phyloP scores from a whole-genome alignment of 2,797 vertebrate species.

The Anguilla pacifica region DNA sequence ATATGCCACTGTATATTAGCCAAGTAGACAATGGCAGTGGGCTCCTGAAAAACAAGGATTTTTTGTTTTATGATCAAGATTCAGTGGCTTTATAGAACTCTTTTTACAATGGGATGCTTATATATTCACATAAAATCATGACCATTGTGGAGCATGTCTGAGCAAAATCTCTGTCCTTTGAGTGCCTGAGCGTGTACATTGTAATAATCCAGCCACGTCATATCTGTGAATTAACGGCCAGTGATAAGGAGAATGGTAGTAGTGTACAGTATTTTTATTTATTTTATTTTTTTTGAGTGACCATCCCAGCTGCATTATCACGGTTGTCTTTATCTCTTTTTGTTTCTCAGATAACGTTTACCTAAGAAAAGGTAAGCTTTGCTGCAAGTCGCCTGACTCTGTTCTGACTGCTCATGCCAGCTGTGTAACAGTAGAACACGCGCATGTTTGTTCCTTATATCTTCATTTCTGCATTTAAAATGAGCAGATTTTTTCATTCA shows the following conservation, averaged over 20 bases:
- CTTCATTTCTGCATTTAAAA: constrained; percentile 13
- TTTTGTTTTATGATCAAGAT: neutral
- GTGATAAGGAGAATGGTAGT: neutral
- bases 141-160: neutral
- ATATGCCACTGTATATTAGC: neutral
- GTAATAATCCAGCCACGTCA: neutral
- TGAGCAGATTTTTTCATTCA: neutral
- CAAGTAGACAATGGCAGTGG: neutral
- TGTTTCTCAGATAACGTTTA: constrained; percentile 80
- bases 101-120: neutral
- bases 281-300: neutral
- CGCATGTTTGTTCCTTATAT: constrained; percentile 28
- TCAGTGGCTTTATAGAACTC: neutral
- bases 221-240: neutral
- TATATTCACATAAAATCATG: neutral
- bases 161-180: neutral
- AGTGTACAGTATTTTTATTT: neutral
- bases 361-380: constrained; percentile 80
- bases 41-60: neutral
- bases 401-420: constrained; percentile 41
- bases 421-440: constrained; percentile 23
- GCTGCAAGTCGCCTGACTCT: constrained; percentile 52
- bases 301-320: constrained; percentile 49
- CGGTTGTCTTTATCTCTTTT: constrained; percentile 67
- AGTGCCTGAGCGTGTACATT: neutral